Evolutionary conservation across 2,113 vertebrate species (phyloP).

Genomic region (Etia nguti): DNA sequence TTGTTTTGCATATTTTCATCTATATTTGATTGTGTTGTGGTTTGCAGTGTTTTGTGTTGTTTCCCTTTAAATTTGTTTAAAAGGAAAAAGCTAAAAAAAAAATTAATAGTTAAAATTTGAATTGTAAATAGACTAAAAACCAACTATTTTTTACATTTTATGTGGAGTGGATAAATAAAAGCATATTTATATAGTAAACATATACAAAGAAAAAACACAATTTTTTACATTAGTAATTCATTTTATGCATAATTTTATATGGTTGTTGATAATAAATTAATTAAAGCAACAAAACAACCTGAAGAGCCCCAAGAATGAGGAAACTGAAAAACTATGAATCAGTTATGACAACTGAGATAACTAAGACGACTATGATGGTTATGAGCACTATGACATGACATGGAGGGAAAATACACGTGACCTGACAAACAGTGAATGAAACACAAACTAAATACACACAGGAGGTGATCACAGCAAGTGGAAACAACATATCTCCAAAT

Average conservation of each 20-base stretch:
- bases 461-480: neutral
- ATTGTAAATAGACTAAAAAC: no score
- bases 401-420: neutral
- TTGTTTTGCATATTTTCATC: no score
- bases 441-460: neutral
- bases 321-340: no score
- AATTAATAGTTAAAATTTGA: no score
- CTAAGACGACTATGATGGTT: rapidly evolving
- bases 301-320: neutral
- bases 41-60: no score
- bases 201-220: neutral
- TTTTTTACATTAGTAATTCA: rapidly evolving
- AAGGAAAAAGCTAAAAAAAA: no score
- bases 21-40: no score
- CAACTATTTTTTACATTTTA: no score
- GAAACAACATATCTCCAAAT: neutral
- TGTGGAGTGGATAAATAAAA: no score
- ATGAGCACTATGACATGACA: neutral
- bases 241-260: neutral
- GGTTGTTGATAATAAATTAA: neutral
- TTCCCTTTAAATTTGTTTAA: no score
- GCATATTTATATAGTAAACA: neutral
- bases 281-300: neutral
- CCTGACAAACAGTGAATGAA: neutral
- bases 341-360: no score